A percentile compares a stretch with the other conserved stretches of the same genome.
phyloP scores from a whole-genome alignment of 2,113 vertebrate genomes.

The Anguilla japonica region DNA sequence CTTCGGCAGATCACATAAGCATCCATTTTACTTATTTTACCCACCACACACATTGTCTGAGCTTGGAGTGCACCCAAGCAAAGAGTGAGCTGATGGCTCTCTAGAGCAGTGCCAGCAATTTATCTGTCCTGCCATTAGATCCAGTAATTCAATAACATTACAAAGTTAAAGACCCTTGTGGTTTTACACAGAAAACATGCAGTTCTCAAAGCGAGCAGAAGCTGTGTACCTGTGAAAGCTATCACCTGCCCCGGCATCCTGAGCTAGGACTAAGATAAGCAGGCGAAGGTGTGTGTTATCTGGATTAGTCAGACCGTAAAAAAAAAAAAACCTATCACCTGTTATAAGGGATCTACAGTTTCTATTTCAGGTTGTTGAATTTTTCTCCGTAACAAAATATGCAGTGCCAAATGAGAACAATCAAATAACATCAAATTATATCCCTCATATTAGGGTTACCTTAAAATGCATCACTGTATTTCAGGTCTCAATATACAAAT shows the following conservation, averaged over 20 bases:
- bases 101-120: conserved; percentile 33
- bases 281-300: not conserved
- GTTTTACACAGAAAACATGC: conserved; percentile 49
- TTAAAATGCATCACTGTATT: too few relatives aligned
- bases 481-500: too few relatives aligned
- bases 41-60: conserved; percentile 1
- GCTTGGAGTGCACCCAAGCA: conserved; percentile 19
- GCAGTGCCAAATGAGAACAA: too few relatives aligned
- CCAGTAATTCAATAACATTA: conserved; percentile 45
- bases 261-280: not conserved
- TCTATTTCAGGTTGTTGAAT: not conserved
- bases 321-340: not conserved
- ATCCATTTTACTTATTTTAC: conserved; percentile 11
- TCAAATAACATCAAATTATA: too few relatives aligned
- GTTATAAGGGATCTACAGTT: not conserved
- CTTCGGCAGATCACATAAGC: not conserved
- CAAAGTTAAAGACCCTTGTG: conserved; percentile 53
- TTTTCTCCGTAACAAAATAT: not conserved
- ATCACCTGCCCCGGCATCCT: not conserved
- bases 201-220: conserved; percentile 56
- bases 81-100: conserved; percentile 21
- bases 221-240: conserved; percentile 40
- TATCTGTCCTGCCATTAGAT: conserved; percentile 35
- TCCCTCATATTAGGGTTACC: too few relatives aligned
- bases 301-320: not conserved